Conservation (phyloP, 2,888 invertebrate genomes). For the Macrophya annulata region DNA sequence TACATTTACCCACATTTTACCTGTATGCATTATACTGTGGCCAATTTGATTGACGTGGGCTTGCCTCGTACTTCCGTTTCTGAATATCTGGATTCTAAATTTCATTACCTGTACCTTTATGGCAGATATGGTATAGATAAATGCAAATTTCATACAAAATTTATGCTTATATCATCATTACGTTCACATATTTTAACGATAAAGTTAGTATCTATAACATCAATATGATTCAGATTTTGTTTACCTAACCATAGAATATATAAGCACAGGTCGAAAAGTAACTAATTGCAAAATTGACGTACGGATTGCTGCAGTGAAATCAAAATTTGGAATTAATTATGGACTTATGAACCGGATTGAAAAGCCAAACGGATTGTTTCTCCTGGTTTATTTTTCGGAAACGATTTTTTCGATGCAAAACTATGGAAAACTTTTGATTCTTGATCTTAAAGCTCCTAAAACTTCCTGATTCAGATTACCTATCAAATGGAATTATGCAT, state of each 20-base stretch:
- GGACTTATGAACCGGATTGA: background rate
- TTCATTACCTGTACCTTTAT: conserved; percentile 2
- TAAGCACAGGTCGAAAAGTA: background rate
- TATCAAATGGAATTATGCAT: background rate
- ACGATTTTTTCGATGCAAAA: background rate
- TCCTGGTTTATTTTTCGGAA: background rate
- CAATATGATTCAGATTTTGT: background rate
- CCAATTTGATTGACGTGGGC: conserved; percentile 20
- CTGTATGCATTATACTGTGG: conserved; percentile 1
- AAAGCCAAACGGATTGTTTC: background rate
- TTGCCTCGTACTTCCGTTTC: conserved; percentile 2
- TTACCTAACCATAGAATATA: background rate
- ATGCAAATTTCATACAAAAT: background rate
- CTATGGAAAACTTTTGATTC: background rate
- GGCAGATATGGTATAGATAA: background rate
- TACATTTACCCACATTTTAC: background rate
- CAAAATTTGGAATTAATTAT: background rate
- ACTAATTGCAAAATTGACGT: background rate
- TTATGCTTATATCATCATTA: conserved; percentile 3
- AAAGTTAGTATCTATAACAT: background rate
- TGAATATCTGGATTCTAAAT: conserved; percentile 20
- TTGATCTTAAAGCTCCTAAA: background rate
- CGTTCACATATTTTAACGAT: background rate
- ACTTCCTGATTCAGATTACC: background rate
- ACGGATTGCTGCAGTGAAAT: background rate